Percentiles rank a stretch among this genome's conserved stretches.
These are phyloP conservation scores for Lepidochitona cinerea DNA, from an alignment of 2,888 invertebrate species.

Conservation along the genomic window DNA sequence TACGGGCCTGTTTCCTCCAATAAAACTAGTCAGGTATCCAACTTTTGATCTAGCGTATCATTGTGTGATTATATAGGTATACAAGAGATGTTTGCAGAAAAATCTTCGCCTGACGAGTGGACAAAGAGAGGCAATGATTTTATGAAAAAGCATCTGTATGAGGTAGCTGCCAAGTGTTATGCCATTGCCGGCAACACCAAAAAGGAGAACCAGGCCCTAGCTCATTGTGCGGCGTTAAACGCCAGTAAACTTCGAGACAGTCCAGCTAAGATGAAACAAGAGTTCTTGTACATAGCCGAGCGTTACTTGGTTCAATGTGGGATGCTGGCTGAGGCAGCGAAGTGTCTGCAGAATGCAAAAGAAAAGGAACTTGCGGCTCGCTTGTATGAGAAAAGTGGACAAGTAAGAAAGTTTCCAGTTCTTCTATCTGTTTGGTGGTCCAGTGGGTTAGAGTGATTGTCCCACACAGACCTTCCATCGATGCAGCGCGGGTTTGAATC, in stretches of 20 bases:
- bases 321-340: conserved; percentile 13
- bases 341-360: conserved; percentile 16
- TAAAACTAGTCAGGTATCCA: too few relatives aligned
- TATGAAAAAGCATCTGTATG: conserved; percentile 50
- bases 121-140: conserved; percentile 52
- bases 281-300: conserved; percentile 49
- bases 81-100: conserved; percentile 53
- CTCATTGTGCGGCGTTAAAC: conserved; percentile 51
- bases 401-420: not conserved
- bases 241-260: conserved; percentile 34
- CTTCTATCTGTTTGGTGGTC: not conserved
- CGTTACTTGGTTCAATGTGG: conserved; percentile 37
- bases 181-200: conserved; percentile 37
- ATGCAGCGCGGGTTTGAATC: too few relatives aligned
- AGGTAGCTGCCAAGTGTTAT: conserved; percentile 61
- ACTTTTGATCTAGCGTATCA: too few relatives aligned
- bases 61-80: too few relatives aligned
- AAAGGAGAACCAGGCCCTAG: conserved; percentile 47
- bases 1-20: too few relatives aligned
- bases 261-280: conserved; percentile 44
- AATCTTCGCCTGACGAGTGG: conserved; percentile 54
- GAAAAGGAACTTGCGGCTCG: conserved; percentile 15
- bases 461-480: too few relatives aligned
- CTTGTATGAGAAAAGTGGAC: conserved; percentile 19
- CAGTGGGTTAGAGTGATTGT: too few relatives aligned